phyloP scores from a whole-genome alignment of 2,888 invertebrate genomes.

The Aquatica leii region DNA sequence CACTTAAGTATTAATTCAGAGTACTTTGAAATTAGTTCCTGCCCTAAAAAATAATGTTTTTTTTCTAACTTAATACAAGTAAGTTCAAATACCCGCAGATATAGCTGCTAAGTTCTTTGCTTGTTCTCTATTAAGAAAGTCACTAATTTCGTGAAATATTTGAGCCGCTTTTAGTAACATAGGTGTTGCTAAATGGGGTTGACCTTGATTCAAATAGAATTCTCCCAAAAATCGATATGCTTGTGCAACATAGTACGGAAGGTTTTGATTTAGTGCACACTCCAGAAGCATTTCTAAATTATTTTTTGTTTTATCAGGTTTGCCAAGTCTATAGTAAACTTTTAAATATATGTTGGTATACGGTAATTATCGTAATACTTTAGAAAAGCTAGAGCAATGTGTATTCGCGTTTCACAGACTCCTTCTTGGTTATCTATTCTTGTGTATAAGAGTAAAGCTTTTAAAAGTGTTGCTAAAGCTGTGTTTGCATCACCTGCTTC shows the following conservation, averaged over 20 bases:
- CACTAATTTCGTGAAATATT: conserved; percentile 47
- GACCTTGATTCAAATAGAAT: conserved; percentile 52
- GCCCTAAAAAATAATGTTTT: too few species aligned
- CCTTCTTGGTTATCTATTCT: conserved; percentile 60
- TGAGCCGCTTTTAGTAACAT: conserved; percentile 51
- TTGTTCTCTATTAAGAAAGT: conserved; percentile 47
- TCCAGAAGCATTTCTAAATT: conserved; percentile 48
- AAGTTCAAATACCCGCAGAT: conserved; percentile 54
- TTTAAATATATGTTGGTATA: too few species aligned
- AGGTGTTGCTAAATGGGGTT: conserved; percentile 50
- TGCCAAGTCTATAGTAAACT: conserved; percentile 46
- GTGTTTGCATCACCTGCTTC: conserved; percentile 62
- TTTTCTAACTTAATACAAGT: too few species aligned
- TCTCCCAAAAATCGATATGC: conserved; percentile 56
- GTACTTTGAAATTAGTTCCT: too few species aligned
- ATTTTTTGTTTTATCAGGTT: conserved; percentile 42
- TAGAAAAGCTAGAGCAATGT: conserved; percentile 65
- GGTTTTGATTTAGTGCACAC: conserved; percentile 46
- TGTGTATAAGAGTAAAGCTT: conserved; percentile 61
- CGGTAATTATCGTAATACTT: too few species aligned
- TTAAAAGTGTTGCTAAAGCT: conserved; percentile 65
- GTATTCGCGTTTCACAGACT: conserved; percentile 64
- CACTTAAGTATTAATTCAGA: too few species aligned
- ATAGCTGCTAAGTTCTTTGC: conserved; percentile 54
- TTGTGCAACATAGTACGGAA: conserved; percentile 51